Conservation (phyloP, 2,797 vertebrate species). For the Chiroxiphia lanceolata region DNA sequence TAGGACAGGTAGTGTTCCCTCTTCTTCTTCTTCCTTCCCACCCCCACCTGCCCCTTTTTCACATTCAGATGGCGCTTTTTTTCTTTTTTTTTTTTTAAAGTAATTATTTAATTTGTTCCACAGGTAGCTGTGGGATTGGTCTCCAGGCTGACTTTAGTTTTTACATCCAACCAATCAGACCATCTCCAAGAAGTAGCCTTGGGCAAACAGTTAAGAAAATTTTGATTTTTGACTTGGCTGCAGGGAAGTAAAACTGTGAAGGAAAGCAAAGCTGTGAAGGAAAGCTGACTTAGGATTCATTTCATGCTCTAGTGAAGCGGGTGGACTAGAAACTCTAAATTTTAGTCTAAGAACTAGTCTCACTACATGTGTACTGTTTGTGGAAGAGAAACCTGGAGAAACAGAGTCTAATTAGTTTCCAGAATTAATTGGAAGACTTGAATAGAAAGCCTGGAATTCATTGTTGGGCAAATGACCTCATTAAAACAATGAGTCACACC, state of each 20-base stretch:
- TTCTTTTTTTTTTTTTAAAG: background rate
- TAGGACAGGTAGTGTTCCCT: background rate
- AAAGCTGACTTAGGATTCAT: background rate
- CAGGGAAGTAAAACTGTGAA: background rate
- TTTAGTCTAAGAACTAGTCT: background rate
- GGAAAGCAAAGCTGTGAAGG: background rate
- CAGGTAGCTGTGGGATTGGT: background rate
- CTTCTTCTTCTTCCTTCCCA: background rate
- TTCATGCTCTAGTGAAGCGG: constrained; percentile 1
- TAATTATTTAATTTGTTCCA: background rate
- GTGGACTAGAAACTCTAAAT: background rate
- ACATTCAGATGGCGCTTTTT: background rate
- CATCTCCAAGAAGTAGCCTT: background rate
- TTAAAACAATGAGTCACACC: constrained; percentile 25
- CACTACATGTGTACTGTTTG: background rate
- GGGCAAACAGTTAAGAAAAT: background rate
- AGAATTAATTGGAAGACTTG: constrained; percentile 39
- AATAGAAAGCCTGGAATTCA: constrained; percentile 6
- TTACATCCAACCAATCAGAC: background rate
- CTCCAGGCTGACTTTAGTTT: background rate
- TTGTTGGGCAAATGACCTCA: constrained; percentile 35
- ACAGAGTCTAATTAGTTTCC: constrained; percentile 9
- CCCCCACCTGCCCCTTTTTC: no score
- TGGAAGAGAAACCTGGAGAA: background rate
- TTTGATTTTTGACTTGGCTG: background rate